Base-by-base conservation (phyloP, 2,888 invertebrate genomes). In the Apamea monoglypha region DNA sequence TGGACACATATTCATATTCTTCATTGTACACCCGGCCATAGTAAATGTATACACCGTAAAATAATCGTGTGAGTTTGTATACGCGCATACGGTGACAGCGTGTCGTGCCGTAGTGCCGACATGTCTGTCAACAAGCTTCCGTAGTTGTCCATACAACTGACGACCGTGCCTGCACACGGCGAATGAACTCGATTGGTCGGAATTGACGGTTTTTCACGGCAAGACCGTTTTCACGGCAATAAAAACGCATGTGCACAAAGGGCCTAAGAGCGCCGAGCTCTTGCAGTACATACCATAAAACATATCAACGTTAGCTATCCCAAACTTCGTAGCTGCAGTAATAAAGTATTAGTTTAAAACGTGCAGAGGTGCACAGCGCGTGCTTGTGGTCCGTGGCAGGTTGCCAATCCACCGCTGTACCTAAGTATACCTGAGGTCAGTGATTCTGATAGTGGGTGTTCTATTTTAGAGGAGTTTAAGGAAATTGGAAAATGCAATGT, bases 321-420 rank as follows among this genome's bases (percentile, higher is more conserved):
- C 25, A 18, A 80, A 68, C 21, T 36, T 76, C 21, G 8, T 71
- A 40, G 21, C 56, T 50, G 56, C 68, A 59, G 12, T 63, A 67
- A n/a, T 74, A 74, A 61, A 47, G 47, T 18, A 63, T 75, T 69
- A 47, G 14, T 72, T 71, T 47, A n/a, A 76, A 86, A 64, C 36
- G 50, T 64, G 36, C 71, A 74, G 76, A 29, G 50, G 63, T 61
- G 47, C 53, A 56, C 32, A 16, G 16, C 29, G 66, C 40, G 6
- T 2, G 47, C n/a, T 44, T 4, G 44, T 29, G 21, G 25, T 36
- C 8, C 12, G n/a, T 83, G 83, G 86, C 83, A 86, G 44, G n/a
- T 14, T 74, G 83, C 86, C 83, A 76, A 69, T 16, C 36, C 53
- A 69, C 53, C n/a, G 63, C n/a, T 36, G 66, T 32, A 70, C 29